Evolutionary conservation across 2,113 vertebrate genomes (phyloP).

Genomic region (Crotalus horridus): DNA sequence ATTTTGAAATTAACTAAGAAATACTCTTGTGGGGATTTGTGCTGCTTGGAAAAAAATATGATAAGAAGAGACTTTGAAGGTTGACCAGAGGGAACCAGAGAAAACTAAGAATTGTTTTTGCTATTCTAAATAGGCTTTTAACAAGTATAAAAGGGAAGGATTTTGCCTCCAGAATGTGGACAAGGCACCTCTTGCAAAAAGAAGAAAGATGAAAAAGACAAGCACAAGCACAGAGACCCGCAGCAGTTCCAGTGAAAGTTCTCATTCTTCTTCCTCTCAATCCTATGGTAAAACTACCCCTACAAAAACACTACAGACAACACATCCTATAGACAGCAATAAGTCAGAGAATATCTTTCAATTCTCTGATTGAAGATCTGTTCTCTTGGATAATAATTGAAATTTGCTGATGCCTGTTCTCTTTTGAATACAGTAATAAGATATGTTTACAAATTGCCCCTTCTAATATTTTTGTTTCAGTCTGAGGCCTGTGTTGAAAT

Average conservation of each 20-base stretch:
- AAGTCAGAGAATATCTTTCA: slow-evolving; percentile 76
- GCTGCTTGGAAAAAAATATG: not conserved
- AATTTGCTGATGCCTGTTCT: not conserved
- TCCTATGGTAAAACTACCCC: slow-evolving; percentile 86
- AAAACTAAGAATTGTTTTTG: not conserved
- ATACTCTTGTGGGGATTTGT: not conserved
- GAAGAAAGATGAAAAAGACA: slow-evolving; percentile 98
- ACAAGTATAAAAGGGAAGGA: slow-evolving; percentile 96
- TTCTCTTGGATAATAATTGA: slow-evolving; percentile 4
- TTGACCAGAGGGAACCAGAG: not conserved
- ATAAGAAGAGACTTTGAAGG: not conserved
- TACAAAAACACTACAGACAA: slow-evolving; percentile 70
- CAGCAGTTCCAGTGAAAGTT: slow-evolving; percentile 97
- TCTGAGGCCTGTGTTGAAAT: slow-evolving; percentile 49
- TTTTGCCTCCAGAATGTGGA: slow-evolving; percentile 98
- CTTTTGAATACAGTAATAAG: slow-evolving; percentile 16
- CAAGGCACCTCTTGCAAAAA: slow-evolving; percentile 87
- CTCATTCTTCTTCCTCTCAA: slow-evolving; percentile 90
- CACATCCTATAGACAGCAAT: slow-evolving; percentile 64
- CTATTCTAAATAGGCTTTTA: slow-evolving; percentile 83
- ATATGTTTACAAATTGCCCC: slow-evolving; percentile 53
- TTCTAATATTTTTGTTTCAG: slow-evolving; percentile 52
- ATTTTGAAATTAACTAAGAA: not conserved
- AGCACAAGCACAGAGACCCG: slow-evolving; percentile 98
- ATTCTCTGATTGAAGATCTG: slow-evolving; percentile 71